Evolutionary conservation across 1,140 invertebrate species (phyloP).

Genomic region (Caenorhabditis inopinata): DNA sequence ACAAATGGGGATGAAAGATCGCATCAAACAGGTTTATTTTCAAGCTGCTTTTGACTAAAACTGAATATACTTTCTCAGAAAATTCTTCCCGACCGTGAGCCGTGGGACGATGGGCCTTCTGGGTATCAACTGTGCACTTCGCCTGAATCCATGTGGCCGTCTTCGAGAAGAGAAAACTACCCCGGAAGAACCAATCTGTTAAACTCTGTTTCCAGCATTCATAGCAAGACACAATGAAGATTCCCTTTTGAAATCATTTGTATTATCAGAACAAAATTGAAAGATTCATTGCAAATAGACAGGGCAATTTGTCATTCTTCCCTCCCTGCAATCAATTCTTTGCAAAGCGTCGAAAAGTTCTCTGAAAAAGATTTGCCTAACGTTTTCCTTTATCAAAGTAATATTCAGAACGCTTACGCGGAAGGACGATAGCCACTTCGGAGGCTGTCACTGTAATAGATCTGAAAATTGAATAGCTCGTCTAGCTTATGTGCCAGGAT

Average conservation of each 20-base stretch:
- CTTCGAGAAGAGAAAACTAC: neutral
- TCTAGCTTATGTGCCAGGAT: neutral
- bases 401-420: neutral
- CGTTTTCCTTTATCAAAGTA: neutral
- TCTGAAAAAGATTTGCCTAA: neutral
- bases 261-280: neutral
- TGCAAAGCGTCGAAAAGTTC: neutral
- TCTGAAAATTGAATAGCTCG: neutral
- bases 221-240: constrained; percentile 9
- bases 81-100: constrained; percentile 1
- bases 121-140: neutral
- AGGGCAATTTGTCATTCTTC: neutral
- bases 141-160: neutral
- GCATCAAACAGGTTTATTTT: neutral
- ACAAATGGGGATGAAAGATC: neutral
- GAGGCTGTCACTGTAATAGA: neutral
- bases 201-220: neutral
- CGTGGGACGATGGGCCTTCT: neutral
- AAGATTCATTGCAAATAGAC: neutral
- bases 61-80: neutral
- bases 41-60: no score
- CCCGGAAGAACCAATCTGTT: neutral
- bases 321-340: constrained; percentile 5
- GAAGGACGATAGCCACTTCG: neutral
- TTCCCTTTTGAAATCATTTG: no score